Conservation (phyloP, 2,113 vertebrate genomes). For the Vulpes vulpes region DNA sequence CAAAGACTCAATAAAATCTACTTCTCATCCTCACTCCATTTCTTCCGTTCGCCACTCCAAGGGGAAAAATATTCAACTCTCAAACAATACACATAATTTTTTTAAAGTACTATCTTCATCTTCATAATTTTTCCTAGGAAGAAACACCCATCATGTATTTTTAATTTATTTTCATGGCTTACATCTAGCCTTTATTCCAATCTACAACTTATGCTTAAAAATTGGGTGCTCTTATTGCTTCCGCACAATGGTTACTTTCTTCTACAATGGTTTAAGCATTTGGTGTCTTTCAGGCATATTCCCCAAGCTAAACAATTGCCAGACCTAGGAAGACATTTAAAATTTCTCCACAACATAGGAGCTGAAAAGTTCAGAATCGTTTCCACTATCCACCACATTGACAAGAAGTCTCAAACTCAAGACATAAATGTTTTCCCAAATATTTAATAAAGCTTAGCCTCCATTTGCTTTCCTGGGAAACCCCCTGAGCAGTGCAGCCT, state of each 20-base stretch:
- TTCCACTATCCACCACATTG: slow-evolving; percentile 64
- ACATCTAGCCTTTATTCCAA: slow-evolving; percentile 31
- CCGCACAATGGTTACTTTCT: slow-evolving; percentile 30
- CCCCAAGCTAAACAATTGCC: slow-evolving; percentile 67
- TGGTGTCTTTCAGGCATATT: slow-evolving; percentile 68
- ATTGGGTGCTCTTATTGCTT: slow-evolving; percentile 12
- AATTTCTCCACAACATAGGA: slow-evolving; percentile 44
- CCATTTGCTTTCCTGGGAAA: slow-evolving; percentile 61
- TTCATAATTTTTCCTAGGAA: neutral
- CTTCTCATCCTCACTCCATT: neutral
- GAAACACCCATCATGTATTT: neutral
- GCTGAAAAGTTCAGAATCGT: slow-evolving; percentile 68
- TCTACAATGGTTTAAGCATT: slow-evolving; percentile 57
- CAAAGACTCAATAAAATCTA: neutral
- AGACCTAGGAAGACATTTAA: slow-evolving; percentile 70
- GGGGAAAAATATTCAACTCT: neutral
- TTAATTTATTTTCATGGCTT: neutral
- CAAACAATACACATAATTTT: neutral
- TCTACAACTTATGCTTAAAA: neutral
- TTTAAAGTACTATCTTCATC: neutral
- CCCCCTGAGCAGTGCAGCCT: neutral
- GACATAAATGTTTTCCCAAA: slow-evolving; percentile 75
- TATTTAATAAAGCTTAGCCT: slow-evolving; percentile 49
- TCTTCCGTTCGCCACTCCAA: neutral
- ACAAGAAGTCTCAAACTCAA: slow-evolving; percentile 65